Conservation (phyloP, 1,140 invertebrate genomes). For the Melitaea cinxia region DNA sequence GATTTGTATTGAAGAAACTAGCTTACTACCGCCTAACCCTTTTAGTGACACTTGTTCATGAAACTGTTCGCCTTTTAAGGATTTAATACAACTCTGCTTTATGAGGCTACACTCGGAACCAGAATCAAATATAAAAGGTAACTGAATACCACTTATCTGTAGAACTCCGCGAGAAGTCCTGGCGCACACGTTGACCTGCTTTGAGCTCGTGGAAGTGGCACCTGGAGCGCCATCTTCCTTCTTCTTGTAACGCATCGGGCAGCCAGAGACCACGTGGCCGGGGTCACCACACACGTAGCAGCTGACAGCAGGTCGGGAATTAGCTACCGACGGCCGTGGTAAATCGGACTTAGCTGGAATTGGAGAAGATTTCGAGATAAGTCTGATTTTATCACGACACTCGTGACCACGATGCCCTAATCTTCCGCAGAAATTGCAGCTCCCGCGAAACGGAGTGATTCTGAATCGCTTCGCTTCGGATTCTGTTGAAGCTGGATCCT, state of each 20-base stretch:
- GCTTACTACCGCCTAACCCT: not conserved
- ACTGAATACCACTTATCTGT: not conserved
- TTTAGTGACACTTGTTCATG: not conserved
- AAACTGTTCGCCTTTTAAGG: not conserved
- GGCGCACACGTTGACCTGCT: not conserved
- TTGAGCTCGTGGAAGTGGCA: not conserved
- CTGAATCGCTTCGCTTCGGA: not conserved
- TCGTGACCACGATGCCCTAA: constrained; percentile 21
- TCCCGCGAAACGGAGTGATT: not conserved
- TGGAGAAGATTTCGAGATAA: no score
- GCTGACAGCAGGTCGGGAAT: not conserved
- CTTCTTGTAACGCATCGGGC: not conserved
- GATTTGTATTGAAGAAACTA: not conserved
- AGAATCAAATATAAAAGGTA: not conserved
- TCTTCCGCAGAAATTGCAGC: not conserved
- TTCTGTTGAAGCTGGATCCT: not conserved
- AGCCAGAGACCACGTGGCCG: not conserved
- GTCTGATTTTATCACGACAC: not conserved
- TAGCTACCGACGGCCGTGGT: not conserved
- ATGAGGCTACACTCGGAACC: not conserved
- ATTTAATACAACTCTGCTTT: not conserved
- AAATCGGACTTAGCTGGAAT: no score
- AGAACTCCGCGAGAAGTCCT: not conserved
- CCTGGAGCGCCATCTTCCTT: no score
- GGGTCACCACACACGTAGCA: not conserved